phyloP scores from a whole-genome alignment of 2,888 invertebrate genomes.

The Incurvaria masculella region DNA sequence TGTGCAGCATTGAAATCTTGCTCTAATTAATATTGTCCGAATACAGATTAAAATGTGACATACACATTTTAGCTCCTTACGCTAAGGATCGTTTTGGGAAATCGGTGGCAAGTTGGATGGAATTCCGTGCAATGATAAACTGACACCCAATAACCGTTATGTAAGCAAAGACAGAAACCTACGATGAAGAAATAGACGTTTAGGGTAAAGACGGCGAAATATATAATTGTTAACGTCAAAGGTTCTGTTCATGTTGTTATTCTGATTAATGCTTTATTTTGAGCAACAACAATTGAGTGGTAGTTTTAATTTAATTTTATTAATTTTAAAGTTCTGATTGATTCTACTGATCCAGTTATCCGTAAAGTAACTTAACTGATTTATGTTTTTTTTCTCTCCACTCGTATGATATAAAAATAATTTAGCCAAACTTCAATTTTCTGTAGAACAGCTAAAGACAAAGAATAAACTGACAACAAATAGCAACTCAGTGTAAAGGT shows the following conservation, averaged over 20 bases:
- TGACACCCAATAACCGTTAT: neutral
- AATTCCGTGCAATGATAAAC: constrained; percentile 4
- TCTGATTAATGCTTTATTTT: neutral
- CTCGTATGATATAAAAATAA: neutral
- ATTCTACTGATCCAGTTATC: neutral
- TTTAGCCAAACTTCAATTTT: too few relatives aligned
- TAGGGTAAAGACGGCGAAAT: constrained; percentile 5
- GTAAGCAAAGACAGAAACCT: constrained; percentile 6
- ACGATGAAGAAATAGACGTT: neutral
- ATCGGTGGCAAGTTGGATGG: too few relatives aligned
- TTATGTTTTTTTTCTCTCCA: neutral
- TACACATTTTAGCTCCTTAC: too few relatives aligned
- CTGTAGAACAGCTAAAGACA: neutral
- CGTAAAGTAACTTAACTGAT: neutral
- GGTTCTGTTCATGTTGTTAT: constrained; percentile 22
- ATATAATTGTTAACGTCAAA: constrained; percentile 12
- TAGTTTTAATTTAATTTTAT: constrained; percentile 1
- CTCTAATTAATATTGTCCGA: constrained; percentile 6
- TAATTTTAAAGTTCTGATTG: neutral
- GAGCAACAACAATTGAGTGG: neutral
- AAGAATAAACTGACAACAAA: neutral
- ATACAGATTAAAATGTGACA: too few relatives aligned
- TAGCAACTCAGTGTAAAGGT: neutral
- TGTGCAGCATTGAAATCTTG: too few relatives aligned
- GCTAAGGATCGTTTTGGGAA: constrained; percentile 9